These are phyloP conservation scores for Idaea biselata DNA, from an alignment of 2,888 invertebrate species.

Conservation along the genomic window DNA sequence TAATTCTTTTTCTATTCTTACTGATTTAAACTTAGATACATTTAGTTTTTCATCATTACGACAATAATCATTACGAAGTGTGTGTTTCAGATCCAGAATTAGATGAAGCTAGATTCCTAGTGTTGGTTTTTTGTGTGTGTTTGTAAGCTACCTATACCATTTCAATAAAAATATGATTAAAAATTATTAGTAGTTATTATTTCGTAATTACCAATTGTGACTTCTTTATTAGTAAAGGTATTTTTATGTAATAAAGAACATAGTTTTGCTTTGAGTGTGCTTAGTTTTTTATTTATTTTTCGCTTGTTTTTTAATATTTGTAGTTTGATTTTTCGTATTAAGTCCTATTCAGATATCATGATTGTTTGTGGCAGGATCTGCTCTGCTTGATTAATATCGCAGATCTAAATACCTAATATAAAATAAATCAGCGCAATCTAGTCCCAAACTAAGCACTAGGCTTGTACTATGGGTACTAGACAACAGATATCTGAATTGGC, in stretches of 20 bases:
- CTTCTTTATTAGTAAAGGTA: not conserved
- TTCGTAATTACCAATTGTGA: not conserved
- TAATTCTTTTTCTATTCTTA: conserved; percentile 9
- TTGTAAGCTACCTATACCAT: conserved; percentile 3
- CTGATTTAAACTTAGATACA: not conserved
- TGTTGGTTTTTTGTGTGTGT: conserved; percentile 12
- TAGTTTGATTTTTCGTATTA: conserved; percentile 6
- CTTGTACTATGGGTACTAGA: too few species aligned
- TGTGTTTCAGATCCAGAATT: conserved; percentile 25
- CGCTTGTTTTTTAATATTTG: not conserved
- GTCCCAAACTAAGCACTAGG: too few species aligned
- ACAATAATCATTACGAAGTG: not conserved
- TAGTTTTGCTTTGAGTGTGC: not conserved
- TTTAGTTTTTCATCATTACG: not conserved
- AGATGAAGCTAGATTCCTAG: conserved; percentile 24
- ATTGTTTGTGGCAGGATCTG: too few species aligned
- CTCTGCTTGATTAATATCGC: not conserved
- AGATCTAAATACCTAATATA: too few species aligned
- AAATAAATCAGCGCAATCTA: too few species aligned
- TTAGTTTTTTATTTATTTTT: conserved; percentile 7
- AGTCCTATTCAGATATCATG: too few species aligned
- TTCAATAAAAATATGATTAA: not conserved
- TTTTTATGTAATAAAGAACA: not conserved
- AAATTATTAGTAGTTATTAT: not conserved
- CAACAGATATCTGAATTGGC: too few species aligned